These are phyloP conservation scores for Anodontia alba DNA, from an alignment of 2,888 invertebrate genomes.

Conservation along the genomic window DNA sequence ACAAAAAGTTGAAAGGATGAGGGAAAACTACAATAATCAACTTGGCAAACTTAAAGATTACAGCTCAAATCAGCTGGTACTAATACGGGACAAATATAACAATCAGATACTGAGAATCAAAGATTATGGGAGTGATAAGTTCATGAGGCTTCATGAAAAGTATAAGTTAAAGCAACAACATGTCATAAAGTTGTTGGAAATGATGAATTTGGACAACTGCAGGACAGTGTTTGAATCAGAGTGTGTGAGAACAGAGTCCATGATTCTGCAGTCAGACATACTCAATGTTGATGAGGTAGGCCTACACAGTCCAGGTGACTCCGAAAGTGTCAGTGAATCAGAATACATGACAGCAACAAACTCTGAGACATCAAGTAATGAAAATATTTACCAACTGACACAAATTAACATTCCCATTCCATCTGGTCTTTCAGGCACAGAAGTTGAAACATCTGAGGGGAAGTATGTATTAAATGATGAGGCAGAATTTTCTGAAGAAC, in stretches of 20 bases:
- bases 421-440: neutral
- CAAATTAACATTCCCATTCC: constrained; percentile 1
- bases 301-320: constrained; percentile 57
- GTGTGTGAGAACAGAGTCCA: constrained; percentile 93
- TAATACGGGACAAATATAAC: constrained; percentile 97
- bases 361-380: constrained; percentile 65
- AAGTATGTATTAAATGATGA: neutral
- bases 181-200: constrained; percentile 96
- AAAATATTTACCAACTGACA: constrained; percentile 31
- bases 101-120: constrained; percentile 97
- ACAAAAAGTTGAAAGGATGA: constrained; percentile 97
- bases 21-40: constrained; percentile 95
- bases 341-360: constrained; percentile 76
- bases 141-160: constrained; percentile 94
- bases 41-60: constrained; percentile 95
- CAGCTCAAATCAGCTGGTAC: constrained; percentile 95
- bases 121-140: constrained; percentile 97
- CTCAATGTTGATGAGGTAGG: constrained; percentile 61
- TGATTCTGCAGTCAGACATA: constrained; percentile 66
- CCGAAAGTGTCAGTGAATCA: constrained; percentile 63
- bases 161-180: constrained; percentile 98
- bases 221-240: constrained; percentile 84
- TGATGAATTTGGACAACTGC: constrained; percentile 97
- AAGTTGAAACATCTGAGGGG: neutral
- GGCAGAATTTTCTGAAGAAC: neutral